A percentile compares a stretch with the other conserved stretches of the same genome.
Conservation (phyloP, 2,888 invertebrate genomes). For the Tyria jacobaeae region DNA sequence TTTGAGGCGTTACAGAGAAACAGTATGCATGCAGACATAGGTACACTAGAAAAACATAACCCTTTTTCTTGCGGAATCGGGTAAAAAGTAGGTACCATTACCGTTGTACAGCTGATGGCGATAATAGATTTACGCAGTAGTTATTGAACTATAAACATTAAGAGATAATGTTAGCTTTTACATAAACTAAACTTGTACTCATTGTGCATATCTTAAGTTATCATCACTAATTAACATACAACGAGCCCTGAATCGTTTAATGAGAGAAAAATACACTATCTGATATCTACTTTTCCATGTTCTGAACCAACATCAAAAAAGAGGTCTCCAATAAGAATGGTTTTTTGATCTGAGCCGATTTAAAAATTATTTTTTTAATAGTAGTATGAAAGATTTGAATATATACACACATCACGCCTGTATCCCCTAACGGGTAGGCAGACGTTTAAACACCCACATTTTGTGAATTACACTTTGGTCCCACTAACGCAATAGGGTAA, state of each 20-base stretch:
- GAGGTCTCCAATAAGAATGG: not conserved
- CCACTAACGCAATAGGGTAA: no score
- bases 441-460: no score
- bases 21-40: no score
- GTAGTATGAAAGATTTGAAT: no score
- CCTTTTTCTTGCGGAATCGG: no score
- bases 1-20: no score
- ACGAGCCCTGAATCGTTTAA: constrained; percentile 7
- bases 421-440: no score
- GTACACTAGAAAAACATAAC: no score
- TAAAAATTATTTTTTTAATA: no score
- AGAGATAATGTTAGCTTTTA: constrained; percentile 19
- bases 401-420: no score
- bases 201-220: constrained; percentile 15
- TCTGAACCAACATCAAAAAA: not conserved
- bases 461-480: no score
- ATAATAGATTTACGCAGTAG: constrained; percentile 19
- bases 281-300: not conserved
- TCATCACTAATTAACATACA: constrained; percentile 17
- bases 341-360: no score
- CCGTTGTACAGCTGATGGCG: not conserved
- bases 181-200: constrained; percentile 17
- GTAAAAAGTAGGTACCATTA: not conserved
- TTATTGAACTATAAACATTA: constrained; percentile 14
- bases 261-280: constrained; percentile 13